These are phyloP conservation scores for Ennomos fuscantarius DNA, from an alignment of 2,888 invertebrate genomes.

Conservation along the genomic window DNA sequence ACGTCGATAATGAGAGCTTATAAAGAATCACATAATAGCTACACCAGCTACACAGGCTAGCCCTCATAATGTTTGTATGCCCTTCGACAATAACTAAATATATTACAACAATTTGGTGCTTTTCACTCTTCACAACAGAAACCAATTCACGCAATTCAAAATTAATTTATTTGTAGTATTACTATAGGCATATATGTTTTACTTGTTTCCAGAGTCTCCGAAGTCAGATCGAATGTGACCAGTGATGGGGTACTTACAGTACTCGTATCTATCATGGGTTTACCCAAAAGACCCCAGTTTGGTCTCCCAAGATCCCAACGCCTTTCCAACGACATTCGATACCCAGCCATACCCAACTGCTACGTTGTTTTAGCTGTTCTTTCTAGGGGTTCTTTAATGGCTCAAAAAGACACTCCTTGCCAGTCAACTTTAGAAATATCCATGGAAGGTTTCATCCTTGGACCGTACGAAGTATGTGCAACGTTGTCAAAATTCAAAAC, in stretches of 20 bases:
- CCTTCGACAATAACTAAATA: too few species aligned
- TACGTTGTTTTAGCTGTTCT: slow-evolving; percentile 86
- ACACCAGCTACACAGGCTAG: too few species aligned
- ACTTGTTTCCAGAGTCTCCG: slow-evolving; percentile 70
- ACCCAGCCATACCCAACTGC: slow-evolving; percentile 77
- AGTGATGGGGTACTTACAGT: slow-evolving; percentile 74
- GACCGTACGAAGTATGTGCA: slow-evolving; percentile 88
- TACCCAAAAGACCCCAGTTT: slow-evolving; percentile 62
- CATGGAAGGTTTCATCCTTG: slow-evolving; percentile 87
- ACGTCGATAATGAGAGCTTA: too few species aligned
- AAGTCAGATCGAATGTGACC: slow-evolving; percentile 78
- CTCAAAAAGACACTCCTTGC: slow-evolving; percentile 87
- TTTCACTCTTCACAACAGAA: too few species aligned
- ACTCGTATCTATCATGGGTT: slow-evolving; percentile 72
- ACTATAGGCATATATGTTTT: too few species aligned
- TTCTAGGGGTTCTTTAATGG: slow-evolving; percentile 86
- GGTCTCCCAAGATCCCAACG: slow-evolving; percentile 65
- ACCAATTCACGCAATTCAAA: too few species aligned
- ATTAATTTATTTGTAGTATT: too few species aligned
- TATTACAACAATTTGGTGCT: too few species aligned
- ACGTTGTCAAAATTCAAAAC: slow-evolving; percentile 75
- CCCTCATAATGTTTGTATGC: too few species aligned
- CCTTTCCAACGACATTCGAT: slow-evolving; percentile 66
- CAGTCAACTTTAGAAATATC: slow-evolving; percentile 83
- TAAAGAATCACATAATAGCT: too few species aligned